Evolutionary conservation across 1,140 invertebrate species (phyloP).

Genomic region (Leguminivora glycinivorella): DNA sequence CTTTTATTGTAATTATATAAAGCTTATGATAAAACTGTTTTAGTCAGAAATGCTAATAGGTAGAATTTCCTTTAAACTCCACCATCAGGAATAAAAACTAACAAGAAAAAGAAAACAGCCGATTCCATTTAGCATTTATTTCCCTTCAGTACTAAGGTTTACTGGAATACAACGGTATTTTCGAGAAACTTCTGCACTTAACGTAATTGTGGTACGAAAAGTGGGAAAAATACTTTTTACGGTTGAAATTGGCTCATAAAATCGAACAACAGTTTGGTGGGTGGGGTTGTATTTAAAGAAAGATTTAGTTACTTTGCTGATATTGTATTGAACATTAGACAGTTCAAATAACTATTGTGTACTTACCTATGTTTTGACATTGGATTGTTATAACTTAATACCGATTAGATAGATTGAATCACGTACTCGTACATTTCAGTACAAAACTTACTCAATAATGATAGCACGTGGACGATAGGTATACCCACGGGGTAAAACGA

Average conservation of each 20-base stretch:
- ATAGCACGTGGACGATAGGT: too few relatives aligned
- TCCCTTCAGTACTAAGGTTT: slow-evolving; percentile 35
- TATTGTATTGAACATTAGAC: not conserved
- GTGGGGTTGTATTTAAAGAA: slow-evolving; percentile 9
- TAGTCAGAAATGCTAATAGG: not conserved
- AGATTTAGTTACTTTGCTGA: not conserved
- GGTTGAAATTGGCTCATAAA: slow-evolving; percentile 36
- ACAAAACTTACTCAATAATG: too few relatives aligned
- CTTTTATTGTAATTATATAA: not conserved
- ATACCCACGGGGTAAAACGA: too few relatives aligned
- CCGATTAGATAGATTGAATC: not conserved
- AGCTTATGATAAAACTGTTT: not conserved
- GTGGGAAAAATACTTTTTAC: slow-evolving; percentile 33
- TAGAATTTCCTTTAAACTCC: slow-evolving; percentile 6
- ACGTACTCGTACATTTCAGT: too few relatives aligned
- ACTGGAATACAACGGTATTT: slow-evolving; percentile 35
- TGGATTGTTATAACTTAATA: not conserved
- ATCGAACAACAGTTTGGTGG: slow-evolving; percentile 30
- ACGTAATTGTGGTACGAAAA: slow-evolving; percentile 40
- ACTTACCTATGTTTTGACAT: not conserved
- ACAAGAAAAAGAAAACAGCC: slow-evolving; percentile 13
- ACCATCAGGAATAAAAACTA: not conserved
- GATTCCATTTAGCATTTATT: slow-evolving; percentile 46
- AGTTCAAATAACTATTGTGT: not conserved
- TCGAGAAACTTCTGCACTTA: slow-evolving; percentile 45